Evolutionary conservation across 2,797 vertebrate genomes (phyloP).

Genomic region (Saguinus oedipus): DNA sequence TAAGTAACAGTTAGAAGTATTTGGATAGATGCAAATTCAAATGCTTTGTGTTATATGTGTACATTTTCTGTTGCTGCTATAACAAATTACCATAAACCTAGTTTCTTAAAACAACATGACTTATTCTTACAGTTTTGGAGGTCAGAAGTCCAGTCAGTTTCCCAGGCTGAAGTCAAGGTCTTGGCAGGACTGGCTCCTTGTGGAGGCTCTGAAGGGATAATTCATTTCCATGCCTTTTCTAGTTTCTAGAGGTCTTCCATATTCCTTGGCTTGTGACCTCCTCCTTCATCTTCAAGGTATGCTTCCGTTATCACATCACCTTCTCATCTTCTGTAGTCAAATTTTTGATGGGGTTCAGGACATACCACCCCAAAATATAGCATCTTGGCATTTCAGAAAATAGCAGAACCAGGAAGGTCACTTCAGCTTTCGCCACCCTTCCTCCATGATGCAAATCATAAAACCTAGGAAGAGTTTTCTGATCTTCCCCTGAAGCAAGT

Average conservation of each 20-base stretch:
- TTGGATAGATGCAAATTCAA: neutral
- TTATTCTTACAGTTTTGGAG: neutral
- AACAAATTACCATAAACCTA: neutral
- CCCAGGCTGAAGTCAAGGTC: neutral
- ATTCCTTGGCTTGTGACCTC: neutral
- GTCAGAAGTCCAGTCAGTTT: neutral
- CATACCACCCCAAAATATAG: neutral
- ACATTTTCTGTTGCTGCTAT: neutral
- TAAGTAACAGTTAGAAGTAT: constrained; percentile 16
- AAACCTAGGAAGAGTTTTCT: neutral
- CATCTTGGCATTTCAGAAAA: neutral
- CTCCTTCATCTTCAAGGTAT: neutral
- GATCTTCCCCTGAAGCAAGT: neutral
- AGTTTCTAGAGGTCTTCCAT: too few species aligned
- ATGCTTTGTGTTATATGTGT: neutral
- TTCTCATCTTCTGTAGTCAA: neutral
- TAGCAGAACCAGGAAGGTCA: too few species aligned
- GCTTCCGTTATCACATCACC: neutral
- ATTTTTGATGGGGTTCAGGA: neutral
- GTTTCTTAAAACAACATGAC: neutral
- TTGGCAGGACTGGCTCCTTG: neutral
- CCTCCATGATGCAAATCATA: neutral
- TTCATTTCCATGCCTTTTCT: neutral
- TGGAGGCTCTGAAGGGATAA: neutral
- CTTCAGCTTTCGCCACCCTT: neutral